A percentile compares a stretch with the other conserved stretches of the same genome.
These are phyloP conservation scores for Isoperla grammatica DNA, from an alignment of 2,888 invertebrate species.

Conservation along the genomic window DNA sequence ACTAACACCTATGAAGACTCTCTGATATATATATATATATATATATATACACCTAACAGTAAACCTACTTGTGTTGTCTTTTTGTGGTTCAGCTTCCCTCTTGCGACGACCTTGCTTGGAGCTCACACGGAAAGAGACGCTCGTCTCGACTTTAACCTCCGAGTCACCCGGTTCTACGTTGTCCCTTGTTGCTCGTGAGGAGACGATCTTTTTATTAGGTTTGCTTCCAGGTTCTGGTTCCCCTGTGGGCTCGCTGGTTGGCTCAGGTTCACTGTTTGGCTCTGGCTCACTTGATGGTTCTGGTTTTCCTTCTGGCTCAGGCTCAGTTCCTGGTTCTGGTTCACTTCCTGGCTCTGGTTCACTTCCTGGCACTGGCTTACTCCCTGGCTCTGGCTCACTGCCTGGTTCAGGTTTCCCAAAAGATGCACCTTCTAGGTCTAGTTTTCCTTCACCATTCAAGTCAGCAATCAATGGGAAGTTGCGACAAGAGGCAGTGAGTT, in stretches of 20 bases:
- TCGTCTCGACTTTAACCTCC: constrained; percentile 70
- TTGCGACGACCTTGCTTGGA: constrained; percentile 48
- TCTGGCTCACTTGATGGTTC: constrained; percentile 37
- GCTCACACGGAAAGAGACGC: constrained; percentile 73
- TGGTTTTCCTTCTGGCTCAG: constrained; percentile 27
- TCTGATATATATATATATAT: background rate
- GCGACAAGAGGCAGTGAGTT: constrained; percentile 67
- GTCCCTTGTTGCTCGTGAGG: constrained; percentile 34
- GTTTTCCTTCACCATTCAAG: constrained; percentile 33
- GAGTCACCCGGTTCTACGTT: constrained; percentile 37
- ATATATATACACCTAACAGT: background rate
- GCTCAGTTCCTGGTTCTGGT: constrained; percentile 26
- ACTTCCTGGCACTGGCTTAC: constrained; percentile 32
- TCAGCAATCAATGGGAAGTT: constrained; percentile 67
- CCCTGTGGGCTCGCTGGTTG: constrained; percentile 31
- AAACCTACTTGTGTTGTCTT: background rate
- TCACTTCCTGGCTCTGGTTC: constrained; percentile 27
- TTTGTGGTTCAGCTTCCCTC: constrained; percentile 1
- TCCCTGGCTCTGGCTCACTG: constrained; percentile 33
- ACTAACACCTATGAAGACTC: background rate
- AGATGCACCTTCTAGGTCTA: constrained; percentile 29
- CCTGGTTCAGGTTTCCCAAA: constrained; percentile 35
- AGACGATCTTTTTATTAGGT: constrained; percentile 43
- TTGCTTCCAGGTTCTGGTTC: constrained; percentile 40
- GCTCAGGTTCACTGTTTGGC: constrained; percentile 36